Evolutionary conservation across 2,797 vertebrate species (phyloP), one percentile per base, ranked within the genome.

Genomic region (Benthosema pterotum): DNA sequence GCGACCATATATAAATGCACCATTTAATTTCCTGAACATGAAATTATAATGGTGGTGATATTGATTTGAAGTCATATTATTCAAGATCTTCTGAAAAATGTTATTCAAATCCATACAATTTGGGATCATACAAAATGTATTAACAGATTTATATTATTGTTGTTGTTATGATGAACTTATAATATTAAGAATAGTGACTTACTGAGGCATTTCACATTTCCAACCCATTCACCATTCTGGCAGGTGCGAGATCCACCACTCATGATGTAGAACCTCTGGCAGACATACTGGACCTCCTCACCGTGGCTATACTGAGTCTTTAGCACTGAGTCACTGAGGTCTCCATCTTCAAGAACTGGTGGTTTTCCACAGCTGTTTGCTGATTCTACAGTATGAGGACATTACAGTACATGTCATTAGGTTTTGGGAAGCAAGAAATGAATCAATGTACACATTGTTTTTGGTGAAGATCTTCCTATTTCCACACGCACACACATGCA

Each of bases 231-330:
- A 11, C 83, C 87, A 11, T 63, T 8, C 4, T 0, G 0, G 38
- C 87, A 90, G 52, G 53, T 73, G 58, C 43, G 5, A 1, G 5
- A 2, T 0, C 3, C 0, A 6, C 83, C 87, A 2, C 57, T 0
- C 22, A 82, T 42, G 0, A 0, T 18, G 50, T 82, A 80, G 0
- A 5, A 53, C 0, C 0, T 0, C 38, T 65, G 60, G 67, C 92
- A 93, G 3, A 0, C 0, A 47, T 91, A 91, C 4, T 46, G 0
- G 22, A 90, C 69, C 2, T 0, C 42, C 0, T 81, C 72, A 16
- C 4, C 19, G 14, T 73, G 8, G 0, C 1, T 0, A 61, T 88
- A 77, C 0, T 0, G 0, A 11, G 0, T 0, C 3, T 2, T n/a
- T n/a, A n/a, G n/a, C n/a, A n/a, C n/a, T n/a, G n/a, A n/a, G 0